Conservation (phyloP, 2,888 invertebrate genomes). For the Synanthedon tipuliformis region DNA sequence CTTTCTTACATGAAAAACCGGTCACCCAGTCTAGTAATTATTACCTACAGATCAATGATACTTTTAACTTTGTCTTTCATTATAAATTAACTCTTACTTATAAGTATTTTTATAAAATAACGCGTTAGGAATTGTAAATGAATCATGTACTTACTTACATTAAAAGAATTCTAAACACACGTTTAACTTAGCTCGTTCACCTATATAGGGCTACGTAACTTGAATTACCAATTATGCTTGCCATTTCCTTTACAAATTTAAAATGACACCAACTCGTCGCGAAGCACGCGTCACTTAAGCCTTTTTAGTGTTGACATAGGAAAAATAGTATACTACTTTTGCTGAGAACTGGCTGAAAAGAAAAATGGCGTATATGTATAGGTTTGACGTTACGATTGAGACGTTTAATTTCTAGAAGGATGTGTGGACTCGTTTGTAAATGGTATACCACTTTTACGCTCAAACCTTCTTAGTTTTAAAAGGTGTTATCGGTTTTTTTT, state of each 20-base stretch:
- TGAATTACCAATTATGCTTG: conserved; percentile 14
- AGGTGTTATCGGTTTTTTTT: conserved; percentile 8
- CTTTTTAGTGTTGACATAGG: conserved; percentile 16
- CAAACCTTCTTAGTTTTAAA: conserved; percentile 5
- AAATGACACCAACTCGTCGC: conserved; percentile 10
- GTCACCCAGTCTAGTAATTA: too few relatives aligned
- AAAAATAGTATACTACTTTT: conserved; percentile 56
- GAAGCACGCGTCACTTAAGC: conserved; percentile 15
- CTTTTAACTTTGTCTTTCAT: too few relatives aligned
- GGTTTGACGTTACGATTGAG: conserved; percentile 22
- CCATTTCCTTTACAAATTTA: conserved; percentile 5
- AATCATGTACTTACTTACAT: too few relatives aligned
- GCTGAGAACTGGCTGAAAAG: conserved; percentile 8
- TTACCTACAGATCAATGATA: too few relatives aligned
- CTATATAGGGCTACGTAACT: conserved; percentile 16
- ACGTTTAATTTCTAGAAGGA: conserved; percentile 16
- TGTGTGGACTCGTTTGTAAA: conserved; percentile 36
- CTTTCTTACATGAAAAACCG: too few relatives aligned
- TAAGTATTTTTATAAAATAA: too few relatives aligned
- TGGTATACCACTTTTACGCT: conserved; percentile 45
- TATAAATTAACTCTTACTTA: too few relatives aligned
- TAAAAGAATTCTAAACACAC: background rate
- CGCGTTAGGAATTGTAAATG: too few relatives aligned
- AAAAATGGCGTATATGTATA: conserved; percentile 24
- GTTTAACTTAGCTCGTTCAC: conserved; percentile 9